phyloP scores from a whole-genome alignment of 2,113 vertebrate species.

The Coptodon bakossiorum region DNA sequence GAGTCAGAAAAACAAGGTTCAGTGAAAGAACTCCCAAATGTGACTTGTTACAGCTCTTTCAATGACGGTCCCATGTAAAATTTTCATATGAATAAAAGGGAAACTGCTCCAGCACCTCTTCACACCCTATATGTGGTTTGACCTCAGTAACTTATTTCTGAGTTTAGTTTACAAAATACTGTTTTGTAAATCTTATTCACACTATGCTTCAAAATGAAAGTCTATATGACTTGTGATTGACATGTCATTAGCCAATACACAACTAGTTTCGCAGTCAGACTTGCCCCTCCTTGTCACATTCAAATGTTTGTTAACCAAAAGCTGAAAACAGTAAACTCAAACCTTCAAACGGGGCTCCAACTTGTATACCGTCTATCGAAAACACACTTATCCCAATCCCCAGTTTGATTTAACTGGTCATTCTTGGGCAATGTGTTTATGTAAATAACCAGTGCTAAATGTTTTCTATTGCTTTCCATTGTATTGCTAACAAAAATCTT shows the following conservation, averaged over 20 bases:
- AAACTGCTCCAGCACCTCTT: neutral
- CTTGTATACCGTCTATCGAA: neutral
- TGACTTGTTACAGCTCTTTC: neutral
- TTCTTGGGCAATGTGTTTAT: neutral
- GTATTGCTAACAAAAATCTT: neutral
- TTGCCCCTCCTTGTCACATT: neutral
- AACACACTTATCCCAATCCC: neutral
- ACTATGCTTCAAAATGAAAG: neutral
- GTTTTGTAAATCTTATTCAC: neutral
- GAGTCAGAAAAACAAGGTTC: no score
- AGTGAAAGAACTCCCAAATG: no score
- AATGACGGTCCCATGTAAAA: neutral
- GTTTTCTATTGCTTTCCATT: neutral
- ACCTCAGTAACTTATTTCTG: neutral
- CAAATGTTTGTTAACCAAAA: neutral
- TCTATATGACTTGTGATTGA: neutral
- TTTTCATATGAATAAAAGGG: neutral
- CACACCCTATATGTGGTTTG: neutral
- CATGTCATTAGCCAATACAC: neutral
- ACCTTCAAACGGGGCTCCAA: neutral
- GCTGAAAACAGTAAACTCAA: neutral
- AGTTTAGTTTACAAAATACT: neutral
- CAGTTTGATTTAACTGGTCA: neutral
- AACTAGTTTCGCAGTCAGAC: neutral
- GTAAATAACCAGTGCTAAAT: neutral